Evolutionary conservation across 1,140 invertebrate genomes (phyloP), one percentile per base, ranked within the genome.

Genomic region (Drosophila sulfurigaster): DNA sequence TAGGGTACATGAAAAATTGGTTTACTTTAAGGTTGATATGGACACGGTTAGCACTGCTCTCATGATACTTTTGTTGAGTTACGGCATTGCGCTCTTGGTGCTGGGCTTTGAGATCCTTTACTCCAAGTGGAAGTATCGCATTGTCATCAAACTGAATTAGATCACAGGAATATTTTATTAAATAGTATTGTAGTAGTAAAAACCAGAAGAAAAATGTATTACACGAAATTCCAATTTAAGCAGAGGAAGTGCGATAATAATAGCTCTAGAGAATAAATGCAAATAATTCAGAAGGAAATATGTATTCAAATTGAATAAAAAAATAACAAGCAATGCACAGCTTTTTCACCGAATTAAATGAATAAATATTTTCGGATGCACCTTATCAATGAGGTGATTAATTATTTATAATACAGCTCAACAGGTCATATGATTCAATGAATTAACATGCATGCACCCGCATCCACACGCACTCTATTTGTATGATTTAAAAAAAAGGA

Each of bases 41-140:
- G 86, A 92, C 45, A 92, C 91, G 8, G 93, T 94, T 49, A 93
- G 93, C 11, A 93, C 93, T 43, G 93, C 93, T 0, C 78, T 94
- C 5, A 66, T 93, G 7, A 80, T 94, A 32, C 79, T 94, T 1
- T 45, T 87, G 1, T 68, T 92, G 0, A 94, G 94, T 41, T 91
- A 92, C 69, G 51, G 91, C 16, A 54, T 91, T 3, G 90, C 94
- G 15, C 7, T 93, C 0, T 2, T 93, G 13, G 81, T 94, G 38
- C 76, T 94, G 35, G 25, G 83, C 7, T 66, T 82, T 0, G 94
- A 94, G 72, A 93, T 94, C 7, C 45, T 93, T 1, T 89, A 91
- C 48, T 67, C 70, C 41, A 91, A 81, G 65, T 90, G 78, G 85
- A 67, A 88, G 8, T 38, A 60, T 56, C 67, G 63, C 48, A 70